Evolutionary conservation across 2,113 vertebrate species (phyloP), one percentile per base, ranked within the genome.

Genomic region (Ictidomys tridecemlineatus): DNA sequence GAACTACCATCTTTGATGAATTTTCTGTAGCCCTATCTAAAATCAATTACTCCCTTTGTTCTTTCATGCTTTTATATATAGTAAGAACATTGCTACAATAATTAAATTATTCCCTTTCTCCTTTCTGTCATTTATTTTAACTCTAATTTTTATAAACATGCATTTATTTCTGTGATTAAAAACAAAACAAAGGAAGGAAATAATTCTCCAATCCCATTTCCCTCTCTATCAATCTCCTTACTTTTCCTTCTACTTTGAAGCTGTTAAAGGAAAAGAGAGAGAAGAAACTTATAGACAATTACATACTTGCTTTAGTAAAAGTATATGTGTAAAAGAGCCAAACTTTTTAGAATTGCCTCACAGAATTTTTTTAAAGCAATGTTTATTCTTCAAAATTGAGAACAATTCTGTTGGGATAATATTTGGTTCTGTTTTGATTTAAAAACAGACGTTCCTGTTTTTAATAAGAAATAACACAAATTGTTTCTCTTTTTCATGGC

Each of bases 311-410:
- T 42, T 39, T 20, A 51, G n/a, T 67, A 79, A 88, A 85, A 3
- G 6, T 17, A 14, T 37, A 56, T 65, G 2, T 24, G 9, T 73
- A 85, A 85, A 70, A 94, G 10, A 69, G 61, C 48, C 3, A 42
- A 94, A 14, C 8, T 63, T 76, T 70, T 85, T 13, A 16, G 13
- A 85, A 34, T 39, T 85, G 10, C 56, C 20, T 20, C 18, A 24
- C 56, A 58, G 20, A 8, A 58, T 58, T 58, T 58, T 58, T 58
- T 58, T 58, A 94, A 70, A 83, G 3, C 34, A 51, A 79, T 5
- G 0, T 45, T 80, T 85, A 32, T 73, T 94, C 4, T 85, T 79
- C 28, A 88, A 93, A 97, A 88, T 79, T 67, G 53, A 14, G 67
- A 89, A 67, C 12, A 74, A 63, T 94, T 70, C n/a, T 82, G 30